These are phyloP conservation scores for Augiades crinisus DNA, from an alignment of 2,888 invertebrate genomes.

Conservation along the genomic window DNA sequence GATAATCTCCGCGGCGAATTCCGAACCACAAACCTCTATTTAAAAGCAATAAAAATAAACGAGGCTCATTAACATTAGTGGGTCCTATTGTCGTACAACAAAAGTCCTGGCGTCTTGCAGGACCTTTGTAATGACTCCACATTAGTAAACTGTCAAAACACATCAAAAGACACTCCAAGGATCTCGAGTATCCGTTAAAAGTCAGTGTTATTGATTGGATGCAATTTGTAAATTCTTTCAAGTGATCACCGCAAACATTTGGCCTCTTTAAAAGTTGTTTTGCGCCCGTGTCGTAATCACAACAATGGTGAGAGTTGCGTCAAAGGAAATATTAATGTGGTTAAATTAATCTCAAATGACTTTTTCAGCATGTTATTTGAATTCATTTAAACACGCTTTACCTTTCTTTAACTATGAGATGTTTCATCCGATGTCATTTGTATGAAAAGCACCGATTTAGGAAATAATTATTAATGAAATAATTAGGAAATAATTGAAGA, in stretches of 20 bases:
- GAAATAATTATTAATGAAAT: too few relatives aligned
- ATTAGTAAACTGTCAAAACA: conserved; percentile 81
- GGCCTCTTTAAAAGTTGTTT: conserved; percentile 53
- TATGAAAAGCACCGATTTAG: too few relatives aligned
- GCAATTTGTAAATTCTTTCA: conserved; percentile 74
- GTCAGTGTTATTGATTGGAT: conserved; percentile 66
- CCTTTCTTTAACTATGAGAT: too few relatives aligned
- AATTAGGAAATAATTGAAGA: too few relatives aligned
- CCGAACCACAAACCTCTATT: conserved; percentile 67
- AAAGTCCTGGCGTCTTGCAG: conserved; percentile 55
- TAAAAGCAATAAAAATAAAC: conserved; percentile 76
- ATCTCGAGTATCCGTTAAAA: conserved; percentile 54
- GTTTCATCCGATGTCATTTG: too few relatives aligned
- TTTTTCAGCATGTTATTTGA: neutral
- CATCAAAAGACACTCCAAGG: conserved; percentile 68
- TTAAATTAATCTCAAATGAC: conserved; percentile 40
- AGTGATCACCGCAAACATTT: conserved; percentile 55
- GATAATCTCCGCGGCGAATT: conserved; percentile 66
- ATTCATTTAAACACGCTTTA: neutral
- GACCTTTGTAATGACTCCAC: conserved; percentile 65
- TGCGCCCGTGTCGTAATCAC: conserved; percentile 48
- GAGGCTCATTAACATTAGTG: conserved; percentile 70
- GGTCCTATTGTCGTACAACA: conserved; percentile 56
- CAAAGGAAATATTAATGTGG: conserved; percentile 45
- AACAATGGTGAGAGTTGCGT: conserved; percentile 51